phyloP scores from a whole-genome alignment of 2,888 invertebrate species.

The Epinotia nisella region DNA sequence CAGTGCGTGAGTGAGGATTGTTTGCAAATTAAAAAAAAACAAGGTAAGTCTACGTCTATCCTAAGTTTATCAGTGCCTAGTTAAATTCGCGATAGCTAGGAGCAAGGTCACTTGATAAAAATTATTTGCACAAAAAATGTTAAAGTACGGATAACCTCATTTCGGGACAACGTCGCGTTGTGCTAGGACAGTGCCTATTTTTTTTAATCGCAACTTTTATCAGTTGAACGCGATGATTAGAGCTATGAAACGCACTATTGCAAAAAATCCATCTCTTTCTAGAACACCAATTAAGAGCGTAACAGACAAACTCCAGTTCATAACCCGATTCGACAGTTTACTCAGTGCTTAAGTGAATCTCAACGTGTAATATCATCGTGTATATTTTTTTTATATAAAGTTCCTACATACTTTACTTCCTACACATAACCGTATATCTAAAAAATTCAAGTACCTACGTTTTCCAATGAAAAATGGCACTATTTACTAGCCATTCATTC shows the following conservation, averaged over 20 bases:
- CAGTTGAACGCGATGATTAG: conserved; percentile 41
- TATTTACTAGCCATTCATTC: conserved; percentile 1
- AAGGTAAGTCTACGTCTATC: conserved; percentile 59
- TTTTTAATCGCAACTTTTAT: conserved; percentile 44
- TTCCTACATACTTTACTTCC: not conserved
- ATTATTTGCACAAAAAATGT: conserved; percentile 83
- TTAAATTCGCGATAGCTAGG: conserved; percentile 80
- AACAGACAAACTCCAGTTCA: conserved; percentile 25
- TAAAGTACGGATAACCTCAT: conserved; percentile 83
- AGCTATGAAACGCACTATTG: conserved; percentile 39
- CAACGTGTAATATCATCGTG: conserved; percentile 21
- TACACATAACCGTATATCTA: not conserved
- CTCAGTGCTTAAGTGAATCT: conserved; percentile 23
- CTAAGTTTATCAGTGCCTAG: conserved; percentile 67
- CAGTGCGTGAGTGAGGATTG: conserved; percentile 42
- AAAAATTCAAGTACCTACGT: no score
- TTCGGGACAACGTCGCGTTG: conserved; percentile 73
- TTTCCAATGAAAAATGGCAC: not conserved
- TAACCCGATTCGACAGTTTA: conserved; percentile 6
- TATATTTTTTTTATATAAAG: not conserved
- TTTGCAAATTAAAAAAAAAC: conserved; percentile 48
- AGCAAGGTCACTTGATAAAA: conserved; percentile 83
- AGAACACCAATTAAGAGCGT: conserved; percentile 17
- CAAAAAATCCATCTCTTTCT: conserved; percentile 43
- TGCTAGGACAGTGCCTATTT: conserved; percentile 50